Evolutionary conservation across 2,113 vertebrate genomes (phyloP).

Genomic region (Donacobius atricapilla): DNA sequence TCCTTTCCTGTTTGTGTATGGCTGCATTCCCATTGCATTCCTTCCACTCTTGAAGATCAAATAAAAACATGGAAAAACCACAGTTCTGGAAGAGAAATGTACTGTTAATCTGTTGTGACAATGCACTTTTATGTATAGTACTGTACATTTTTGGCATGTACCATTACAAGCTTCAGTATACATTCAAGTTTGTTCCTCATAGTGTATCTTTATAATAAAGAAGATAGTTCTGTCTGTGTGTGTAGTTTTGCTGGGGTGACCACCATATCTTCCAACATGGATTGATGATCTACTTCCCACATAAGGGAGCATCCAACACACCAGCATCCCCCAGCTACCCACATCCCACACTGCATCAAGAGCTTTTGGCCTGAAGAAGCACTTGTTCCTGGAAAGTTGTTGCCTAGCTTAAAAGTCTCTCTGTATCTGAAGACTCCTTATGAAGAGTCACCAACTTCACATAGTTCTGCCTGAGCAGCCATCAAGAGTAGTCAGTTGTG

Average conservation of each 20-base stretch:
- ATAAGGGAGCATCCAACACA: neutral
- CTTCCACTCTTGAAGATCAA: conserved; percentile 56
- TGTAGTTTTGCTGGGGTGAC: conserved; percentile 16
- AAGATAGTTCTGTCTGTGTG: conserved; percentile 81
- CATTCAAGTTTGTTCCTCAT: conserved; percentile 81
- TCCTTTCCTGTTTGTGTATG: conserved; percentile 60
- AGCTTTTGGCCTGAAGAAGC: neutral
- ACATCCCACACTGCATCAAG: too few relatives aligned
- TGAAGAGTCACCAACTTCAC: neutral
- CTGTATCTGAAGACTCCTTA: neutral
- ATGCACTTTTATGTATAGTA: conserved; percentile 97
- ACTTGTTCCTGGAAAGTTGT: neutral
- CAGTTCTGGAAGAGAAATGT: conserved; percentile 76
- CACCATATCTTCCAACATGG: rapidly evolving
- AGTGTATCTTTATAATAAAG: conserved; percentile 97
- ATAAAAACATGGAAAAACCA: conserved; percentile 71
- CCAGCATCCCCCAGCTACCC: neutral
- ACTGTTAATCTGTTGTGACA: conserved; percentile 90
- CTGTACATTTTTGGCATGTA: conserved; percentile 95
- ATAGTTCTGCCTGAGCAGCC: neutral
- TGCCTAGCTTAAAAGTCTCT: neutral
- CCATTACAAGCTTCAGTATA: conserved; percentile 85
- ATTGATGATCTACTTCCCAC: neutral
- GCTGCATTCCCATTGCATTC: conserved; percentile 72
- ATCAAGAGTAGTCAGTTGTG: rapidly evolving